Base-by-base conservation (phyloP, 2,113 vertebrate species). In the Saccopteryx bilineata region DNA sequence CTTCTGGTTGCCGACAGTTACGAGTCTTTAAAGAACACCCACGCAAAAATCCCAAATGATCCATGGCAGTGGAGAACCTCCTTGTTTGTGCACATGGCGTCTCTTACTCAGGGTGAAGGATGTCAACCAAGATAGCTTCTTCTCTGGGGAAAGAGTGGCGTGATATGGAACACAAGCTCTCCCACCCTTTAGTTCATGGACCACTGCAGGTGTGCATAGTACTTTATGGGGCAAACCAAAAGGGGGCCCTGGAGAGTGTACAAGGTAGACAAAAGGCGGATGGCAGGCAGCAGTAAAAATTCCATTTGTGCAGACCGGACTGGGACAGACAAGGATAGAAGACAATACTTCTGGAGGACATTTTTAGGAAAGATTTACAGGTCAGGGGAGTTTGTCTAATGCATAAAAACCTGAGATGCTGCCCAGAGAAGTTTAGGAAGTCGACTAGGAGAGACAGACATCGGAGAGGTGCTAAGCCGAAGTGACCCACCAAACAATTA, bases 321-420 rank as follows among this genome's bases (percentile, higher is more conserved):
- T 31, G 3, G 33, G 14, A n/a, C n/a, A 4, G n/a, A 48, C 61
- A 63, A 31, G 48, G 21, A 68, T 19, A 9, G 46, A 24, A 26
- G 83, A 68, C 50, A 6, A 26, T 0, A 7, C 7, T 19, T 75
- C 71, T 21, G n/a, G 17, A 60, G 48, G 87, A 24, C 2, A n/a
- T 21, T 65, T 80, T 75, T 58, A 52, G 78, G 87, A 39, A 80
- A 61, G 88, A 90, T 92, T 86, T 92, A 86, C 33, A 39, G 84
- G 81, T 74, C 5, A 7, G 66, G 60, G 56, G 46, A 28, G 52
- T 28, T 4, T 21, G 79, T 81, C 26, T 14, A 1, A 61, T 1
- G 2, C 28, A 46, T 26, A 56, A 91, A 63, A 69, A 26, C 15
- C 58, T 18, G 26, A 33, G 28, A 24, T 13, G 33, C 28, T n/a